phyloP scores from a whole-genome alignment of 2,888 invertebrate species.

The Hypolimnas misippus region DNA sequence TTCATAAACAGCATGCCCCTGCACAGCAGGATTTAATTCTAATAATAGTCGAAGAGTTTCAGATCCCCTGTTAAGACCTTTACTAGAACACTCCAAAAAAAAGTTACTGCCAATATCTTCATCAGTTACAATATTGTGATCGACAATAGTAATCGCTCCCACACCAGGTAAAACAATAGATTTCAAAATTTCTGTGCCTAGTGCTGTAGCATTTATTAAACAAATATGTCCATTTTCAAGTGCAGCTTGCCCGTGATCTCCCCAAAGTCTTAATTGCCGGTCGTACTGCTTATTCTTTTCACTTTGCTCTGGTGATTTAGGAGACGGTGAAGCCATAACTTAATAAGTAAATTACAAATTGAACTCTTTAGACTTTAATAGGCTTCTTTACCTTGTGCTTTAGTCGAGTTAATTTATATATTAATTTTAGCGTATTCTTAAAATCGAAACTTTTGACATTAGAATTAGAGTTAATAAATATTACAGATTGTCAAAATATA shows the following conservation, averaged over 20 bases:
- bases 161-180: constrained; percentile 97
- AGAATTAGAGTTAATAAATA: background rate
- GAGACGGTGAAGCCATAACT: constrained; percentile 87
- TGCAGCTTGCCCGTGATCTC: constrained; percentile 97
- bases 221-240: constrained; percentile 96
- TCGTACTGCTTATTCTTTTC: constrained; percentile 92
- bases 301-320: constrained; percentile 89
- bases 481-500: background rate
- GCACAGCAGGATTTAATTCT: constrained; percentile 96
- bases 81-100: constrained; percentile 92
- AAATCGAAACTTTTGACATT: background rate
- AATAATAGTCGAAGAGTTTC: constrained; percentile 91
- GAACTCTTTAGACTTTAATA: background rate
- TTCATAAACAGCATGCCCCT: constrained; percentile 96
- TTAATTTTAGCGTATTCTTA: background rate
- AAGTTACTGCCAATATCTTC: constrained; percentile 98
- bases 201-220: constrained; percentile 95
- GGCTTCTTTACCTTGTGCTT: background rate
- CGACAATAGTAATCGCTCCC: constrained; percentile 96
- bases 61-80: constrained; percentile 93
- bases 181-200: constrained; percentile 98
- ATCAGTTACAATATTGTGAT: constrained; percentile 92
- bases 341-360: background rate
- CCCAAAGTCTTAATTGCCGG: constrained; percentile 96
- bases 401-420: background rate